Base-by-base conservation (phyloP, 2,888 invertebrate genomes). In the Cinara cedri region DNA sequence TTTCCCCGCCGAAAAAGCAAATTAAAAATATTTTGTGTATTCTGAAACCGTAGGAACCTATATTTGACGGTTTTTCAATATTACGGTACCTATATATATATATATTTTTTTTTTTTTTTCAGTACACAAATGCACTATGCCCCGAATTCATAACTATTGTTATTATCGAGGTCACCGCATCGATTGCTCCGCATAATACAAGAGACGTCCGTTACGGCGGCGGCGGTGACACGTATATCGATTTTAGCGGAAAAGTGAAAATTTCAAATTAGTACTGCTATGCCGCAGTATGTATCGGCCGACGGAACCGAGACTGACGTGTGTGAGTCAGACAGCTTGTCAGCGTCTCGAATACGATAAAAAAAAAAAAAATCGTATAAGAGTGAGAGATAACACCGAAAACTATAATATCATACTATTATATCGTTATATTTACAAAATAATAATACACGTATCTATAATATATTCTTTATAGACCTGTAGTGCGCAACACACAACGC, bases 211-310 rank as follows among this genome's bases (percentile, higher is more conserved):
- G 19, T 3, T 8, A 6, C 49, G 26, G 1, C n/a, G 2, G n/a
- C 10, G 13, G n/a, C 24, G 49, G 49, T 24, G 10, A 16, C 34
- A 34, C n/a, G 19, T 19, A 19, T 44, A 46, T 65, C 65, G 21
- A 65, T 21, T 65, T 14, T 16, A 19, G 19, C 54, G 44, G 24
- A 57, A 72, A 72, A 72, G 55, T 44, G 57, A 72, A 72, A 72
- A 72, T 44, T 44, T 42, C 11, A 1, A 21, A 24, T 42, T 57
- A 1, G n/a, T 19, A 8, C 19, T 9, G 11, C 57, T 57, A 57
- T n/a, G n/a, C 34, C 42, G 6, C 24, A 1, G 54, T 42, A 3
- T n/a, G n/a, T 34, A 6, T 34, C 34, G 6, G 34, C 3, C 34
- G n/a, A 24, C 54, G 54, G 21, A 54, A 66, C 49, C 4, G n/a